Evolutionary conservation across 2,888 invertebrate species (phyloP).

Genomic region (Lithosia quadra): DNA sequence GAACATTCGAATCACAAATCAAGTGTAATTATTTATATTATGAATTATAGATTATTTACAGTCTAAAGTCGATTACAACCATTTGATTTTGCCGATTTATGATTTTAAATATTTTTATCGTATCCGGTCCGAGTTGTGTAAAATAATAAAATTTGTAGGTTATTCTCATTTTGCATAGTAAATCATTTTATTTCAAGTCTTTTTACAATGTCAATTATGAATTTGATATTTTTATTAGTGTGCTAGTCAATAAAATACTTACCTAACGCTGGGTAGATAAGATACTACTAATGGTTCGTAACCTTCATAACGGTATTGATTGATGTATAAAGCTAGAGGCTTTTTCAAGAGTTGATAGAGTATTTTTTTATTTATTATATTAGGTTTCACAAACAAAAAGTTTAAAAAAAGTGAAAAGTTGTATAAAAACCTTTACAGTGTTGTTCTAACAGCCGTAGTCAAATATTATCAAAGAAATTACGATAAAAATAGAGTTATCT

Average conservation of each 20-base stretch:
- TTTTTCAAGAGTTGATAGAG: no score
- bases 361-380: no score
- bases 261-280: neutral
- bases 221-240: constrained; percentile 30
- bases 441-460: no score
- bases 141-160: constrained; percentile 39
- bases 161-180: constrained; percentile 43
- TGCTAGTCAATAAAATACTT: constrained; percentile 16
- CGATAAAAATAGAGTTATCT: no score
- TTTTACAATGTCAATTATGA: constrained; percentile 36
- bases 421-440: no score
- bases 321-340: neutral
- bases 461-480: no score
- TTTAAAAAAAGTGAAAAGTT: no score
- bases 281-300: constrained; percentile 5
- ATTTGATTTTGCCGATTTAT: constrained; percentile 30
- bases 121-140: constrained; percentile 32
- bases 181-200: constrained; percentile 45
- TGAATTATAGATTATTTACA: constrained; percentile 40
- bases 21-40: constrained; percentile 36
- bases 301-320: neutral
- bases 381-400: no score
- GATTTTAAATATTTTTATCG: constrained; percentile 23
- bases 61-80: constrained; percentile 25
- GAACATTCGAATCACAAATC: constrained; percentile 34